These are phyloP conservation scores for Rhagoletis zephyria DNA, from an alignment of 1,140 invertebrate species.

Conservation along the genomic window DNA sequence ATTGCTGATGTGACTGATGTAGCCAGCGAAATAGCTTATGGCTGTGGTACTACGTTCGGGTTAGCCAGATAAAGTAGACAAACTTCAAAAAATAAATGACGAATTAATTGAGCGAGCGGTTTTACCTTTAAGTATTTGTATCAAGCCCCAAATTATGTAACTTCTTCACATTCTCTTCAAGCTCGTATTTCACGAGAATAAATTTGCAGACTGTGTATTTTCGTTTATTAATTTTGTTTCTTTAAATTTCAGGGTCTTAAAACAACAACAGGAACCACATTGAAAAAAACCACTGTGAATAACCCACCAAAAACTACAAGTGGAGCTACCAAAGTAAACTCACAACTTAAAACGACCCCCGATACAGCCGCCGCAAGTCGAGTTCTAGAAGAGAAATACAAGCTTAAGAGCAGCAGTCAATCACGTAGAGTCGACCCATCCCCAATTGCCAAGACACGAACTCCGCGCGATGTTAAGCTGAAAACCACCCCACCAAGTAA, in stretches of 20 bases:
- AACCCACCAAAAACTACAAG: conserved; percentile 14
- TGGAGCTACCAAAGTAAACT: not conserved
- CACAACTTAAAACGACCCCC: not conserved
- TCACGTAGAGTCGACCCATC: not conserved
- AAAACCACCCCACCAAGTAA: not conserved
- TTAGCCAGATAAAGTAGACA: no score
- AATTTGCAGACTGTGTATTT: no score
- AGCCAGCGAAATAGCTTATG: no score
- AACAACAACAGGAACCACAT: not conserved
- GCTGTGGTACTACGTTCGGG: no score
- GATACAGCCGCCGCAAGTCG: not conserved
- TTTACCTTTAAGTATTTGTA: no score
- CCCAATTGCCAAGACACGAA: not conserved
- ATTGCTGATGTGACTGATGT: no score
- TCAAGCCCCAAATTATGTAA: no score
- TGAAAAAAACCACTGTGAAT: not conserved
- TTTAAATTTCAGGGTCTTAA: not conserved
- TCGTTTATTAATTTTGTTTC: not conserved
- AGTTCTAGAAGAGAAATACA: not conserved
- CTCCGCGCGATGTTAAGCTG: not conserved
- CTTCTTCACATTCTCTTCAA: no score
- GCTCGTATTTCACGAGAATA: no score
- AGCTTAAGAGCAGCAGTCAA: not conserved
- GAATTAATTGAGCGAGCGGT: no score
- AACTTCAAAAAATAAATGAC: no score